These are phyloP conservation scores for Egretta garzetta DNA, from an alignment of 2,113 vertebrate species.

Conservation along the genomic window DNA sequence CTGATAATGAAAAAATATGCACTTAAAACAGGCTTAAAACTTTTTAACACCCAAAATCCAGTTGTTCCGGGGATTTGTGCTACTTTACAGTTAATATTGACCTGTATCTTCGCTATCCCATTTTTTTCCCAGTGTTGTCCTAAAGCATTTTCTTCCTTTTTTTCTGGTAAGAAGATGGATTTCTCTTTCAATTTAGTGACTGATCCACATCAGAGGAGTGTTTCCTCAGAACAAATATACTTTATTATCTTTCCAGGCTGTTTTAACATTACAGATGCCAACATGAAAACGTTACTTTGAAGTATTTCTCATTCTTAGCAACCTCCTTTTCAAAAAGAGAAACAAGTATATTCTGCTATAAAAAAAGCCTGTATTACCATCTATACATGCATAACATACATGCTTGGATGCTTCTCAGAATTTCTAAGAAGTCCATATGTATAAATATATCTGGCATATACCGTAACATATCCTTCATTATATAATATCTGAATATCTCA, in stretches of 20 bases:
- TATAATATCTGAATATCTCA: background rate
- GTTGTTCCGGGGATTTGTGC: background rate
- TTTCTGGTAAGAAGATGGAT: background rate
- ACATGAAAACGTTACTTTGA: background rate
- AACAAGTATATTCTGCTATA: background rate
- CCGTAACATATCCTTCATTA: background rate
- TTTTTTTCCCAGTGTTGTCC: background rate
- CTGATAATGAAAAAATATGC: background rate
- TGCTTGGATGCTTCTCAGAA: background rate
- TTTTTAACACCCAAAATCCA: background rate
- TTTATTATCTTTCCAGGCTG: background rate
- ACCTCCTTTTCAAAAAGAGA: background rate
- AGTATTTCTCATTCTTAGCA: background rate
- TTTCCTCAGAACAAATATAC: background rate
- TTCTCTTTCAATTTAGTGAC: background rate
- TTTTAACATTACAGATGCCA: background rate
- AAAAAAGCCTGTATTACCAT: background rate
- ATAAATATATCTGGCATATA: background rate
- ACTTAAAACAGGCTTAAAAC: background rate
- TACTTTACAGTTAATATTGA: background rate
- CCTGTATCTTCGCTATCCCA: background rate
- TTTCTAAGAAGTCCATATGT: background rate
- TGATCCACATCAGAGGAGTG: background rate
- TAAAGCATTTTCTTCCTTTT: background rate
- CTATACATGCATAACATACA: background rate